Evolutionary conservation across 2,888 invertebrate species (phyloP), one percentile per base, ranked within the genome.

Genomic region (Tipula lateralis): DNA sequence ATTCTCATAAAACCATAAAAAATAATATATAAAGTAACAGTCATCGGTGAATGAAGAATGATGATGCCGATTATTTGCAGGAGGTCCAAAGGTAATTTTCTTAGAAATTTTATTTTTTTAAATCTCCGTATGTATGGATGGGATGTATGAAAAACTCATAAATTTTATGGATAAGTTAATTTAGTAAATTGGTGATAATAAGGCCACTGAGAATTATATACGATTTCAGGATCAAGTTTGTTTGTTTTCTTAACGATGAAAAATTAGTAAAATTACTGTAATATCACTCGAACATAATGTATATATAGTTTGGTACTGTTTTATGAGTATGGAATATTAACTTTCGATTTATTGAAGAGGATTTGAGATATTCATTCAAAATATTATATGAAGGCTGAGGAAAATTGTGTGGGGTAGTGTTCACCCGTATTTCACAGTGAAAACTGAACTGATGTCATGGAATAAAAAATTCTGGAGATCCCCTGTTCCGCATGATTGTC

Each of bases 91-190:
- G 66, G 66, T 66, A 66, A 24, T 66, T 66, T 66, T 66, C 66
- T 6, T 7, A 66, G 66, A 66, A 50, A 36, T 36, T 36, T 36
- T 12, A 6, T 7, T 36, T 36, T 44, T 66, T 24, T 24, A 24
- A 44, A n/a, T 44, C 3, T 32, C 3, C 7, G 32, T 32, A 32
- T 32, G 7, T n/a, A n/a, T n/a, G n/a, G n/a, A n/a, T n/a, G n/a
- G n/a, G n/a, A n/a, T 36, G 6, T 66, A 66, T 24, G 9, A 7
- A 66, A 66, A 66, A 44, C 16, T 66, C 24, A 24, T 66, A 50
- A 50, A 66, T 66, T 66, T 66, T 66, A 12, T 66, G 66, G 66
- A 66, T 66, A 66, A 66, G 7, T 66, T 66, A 66, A 66, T 66
- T 19, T 66, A 9, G 24, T 24, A 66, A 19, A 66, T 66, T 66